These are phyloP conservation scores for Pseudachorutes palmiensis DNA, from an alignment of 1,140 invertebrate species.

Conservation along the genomic window DNA sequence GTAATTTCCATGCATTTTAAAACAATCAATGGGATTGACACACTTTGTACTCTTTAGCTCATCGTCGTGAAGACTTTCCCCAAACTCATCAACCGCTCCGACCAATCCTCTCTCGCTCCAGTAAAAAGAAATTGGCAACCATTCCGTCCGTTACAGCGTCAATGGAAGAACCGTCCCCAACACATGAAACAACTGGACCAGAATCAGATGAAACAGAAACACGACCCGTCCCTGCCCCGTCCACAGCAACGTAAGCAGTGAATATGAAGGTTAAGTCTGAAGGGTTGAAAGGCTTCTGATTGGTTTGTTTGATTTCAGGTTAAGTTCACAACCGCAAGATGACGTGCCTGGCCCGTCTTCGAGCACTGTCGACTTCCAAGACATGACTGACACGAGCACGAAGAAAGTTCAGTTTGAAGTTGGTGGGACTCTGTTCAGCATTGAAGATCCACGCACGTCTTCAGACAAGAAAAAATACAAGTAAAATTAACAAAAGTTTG, in stretches of 20 bases:
- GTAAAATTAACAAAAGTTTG: constrained; percentile 11
- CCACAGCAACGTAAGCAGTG: no score
- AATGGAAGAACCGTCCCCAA: background rate
- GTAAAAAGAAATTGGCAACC: constrained; percentile 10
- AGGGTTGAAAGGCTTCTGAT: no score
- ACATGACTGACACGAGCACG: constrained; percentile 13
- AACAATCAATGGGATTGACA: no score
- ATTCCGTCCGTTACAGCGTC: constrained; percentile 3
- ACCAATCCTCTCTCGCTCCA: constrained; percentile 34
- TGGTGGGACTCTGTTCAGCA: constrained; percentile 25
- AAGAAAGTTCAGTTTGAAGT: constrained; percentile 39
- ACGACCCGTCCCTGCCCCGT: background rate
- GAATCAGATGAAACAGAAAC: background rate
- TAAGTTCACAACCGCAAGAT: background rate
- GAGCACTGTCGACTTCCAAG: background rate
- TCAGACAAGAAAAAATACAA: constrained; percentile 18
- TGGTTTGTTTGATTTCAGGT: background rate
- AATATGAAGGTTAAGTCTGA: constrained; percentile 3
- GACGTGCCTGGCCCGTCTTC: constrained; percentile 13
- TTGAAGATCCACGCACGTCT: background rate
- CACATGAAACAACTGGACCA: background rate
- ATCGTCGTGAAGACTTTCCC: constrained; percentile 56
- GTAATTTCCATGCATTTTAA: constrained; percentile 17
- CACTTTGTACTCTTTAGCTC: no score
- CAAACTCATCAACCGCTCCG: constrained; percentile 58